These are phyloP conservation scores for Ormyrus rosae DNA, from an alignment of 2,888 invertebrate species.

Conservation along the genomic window DNA sequence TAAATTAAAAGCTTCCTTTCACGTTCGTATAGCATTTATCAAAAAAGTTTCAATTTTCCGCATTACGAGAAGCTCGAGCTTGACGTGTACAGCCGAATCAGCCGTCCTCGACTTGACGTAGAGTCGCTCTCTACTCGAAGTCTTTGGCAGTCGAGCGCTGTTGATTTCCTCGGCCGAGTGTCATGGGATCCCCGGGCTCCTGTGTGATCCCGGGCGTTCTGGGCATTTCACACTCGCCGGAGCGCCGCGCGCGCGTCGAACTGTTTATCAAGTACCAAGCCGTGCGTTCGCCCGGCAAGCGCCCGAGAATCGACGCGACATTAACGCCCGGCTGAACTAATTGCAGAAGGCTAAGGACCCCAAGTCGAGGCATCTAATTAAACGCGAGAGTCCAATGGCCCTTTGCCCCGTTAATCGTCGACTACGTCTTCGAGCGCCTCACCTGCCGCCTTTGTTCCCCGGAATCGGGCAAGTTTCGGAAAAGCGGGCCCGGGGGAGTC, in stretches of 20 bases:
- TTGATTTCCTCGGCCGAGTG: conserved; percentile 9
- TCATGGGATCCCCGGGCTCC: conserved; percentile 9
- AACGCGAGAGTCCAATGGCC: conserved; percentile 8
- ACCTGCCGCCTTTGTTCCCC: background rate
- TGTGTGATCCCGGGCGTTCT: conserved; percentile 21
- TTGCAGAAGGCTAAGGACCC: conserved; percentile 58
- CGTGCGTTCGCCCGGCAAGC: conserved; percentile 57
- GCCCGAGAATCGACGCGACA: conserved; percentile 56
- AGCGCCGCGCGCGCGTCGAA: background rate
- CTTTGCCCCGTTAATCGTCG: conserved; percentile 31
- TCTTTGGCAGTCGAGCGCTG: background rate
- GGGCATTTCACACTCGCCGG: conserved; percentile 36
- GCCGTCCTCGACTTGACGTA: background rate
- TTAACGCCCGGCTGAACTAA: conserved; percentile 64
- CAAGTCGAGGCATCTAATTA: conserved; percentile 33
- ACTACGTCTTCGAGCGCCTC: background rate
- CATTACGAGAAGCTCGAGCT: too few relatives aligned
- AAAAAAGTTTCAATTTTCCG: too few relatives aligned
- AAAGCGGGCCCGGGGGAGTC: conserved; percentile 14
- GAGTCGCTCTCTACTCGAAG: background rate
- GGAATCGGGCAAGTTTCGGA: conserved; percentile 27
- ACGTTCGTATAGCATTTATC: too few relatives aligned
- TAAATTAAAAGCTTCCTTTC: too few relatives aligned
- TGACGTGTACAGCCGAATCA: too few relatives aligned
- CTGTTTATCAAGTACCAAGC: conserved; percentile 64